Evolutionary conservation across 1,140 invertebrate genomes (phyloP), one percentile per base, ranked within the genome.

Genomic region (Watersipora subatra): DNA sequence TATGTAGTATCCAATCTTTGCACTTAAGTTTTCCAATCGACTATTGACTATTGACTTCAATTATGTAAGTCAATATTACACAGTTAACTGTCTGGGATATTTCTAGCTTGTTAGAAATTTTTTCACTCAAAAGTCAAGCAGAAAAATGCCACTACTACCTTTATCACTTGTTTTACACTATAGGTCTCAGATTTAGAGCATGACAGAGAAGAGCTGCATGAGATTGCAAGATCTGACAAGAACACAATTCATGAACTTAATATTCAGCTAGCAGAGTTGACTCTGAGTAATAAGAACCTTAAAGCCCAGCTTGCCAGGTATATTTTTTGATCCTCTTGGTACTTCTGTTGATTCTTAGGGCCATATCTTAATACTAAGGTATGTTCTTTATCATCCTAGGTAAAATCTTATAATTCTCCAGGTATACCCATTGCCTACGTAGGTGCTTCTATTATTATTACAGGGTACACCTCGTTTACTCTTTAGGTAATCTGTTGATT

Each of bases 141-240:
- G n/a, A n/a, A n/a, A n/a, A n/a, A n/a, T n/a, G n/a, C n/a, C n/a
- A n/a, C n/a, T n/a, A n/a, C n/a, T n/a, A n/a, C n/a, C n/a, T n/a
- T n/a, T n/a, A n/a, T n/a, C n/a, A n/a, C n/a, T n/a, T n/a, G n/a
- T n/a, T n/a, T n/a, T n/a, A n/a, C n/a, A n/a, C n/a, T 68, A 2
- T 65, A 78, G 76, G 67, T 76, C 19, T 62, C 66, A 30, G 77
- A 78, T 25, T 65, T 78, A 63, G 77, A 78, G 64, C 27, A 66
- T 25, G 77, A 78, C 61, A 62, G 76, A 56, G 76, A 78, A 59
- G 71, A 76, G 28, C 69, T 78, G 12, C 74, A 77, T 73, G 72
- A 76, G 28, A 76, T 77, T 27, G 72, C 76, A 2, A 67, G 77
- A 25, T 72, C 71, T 58, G 76, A 78, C 66, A 78, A 77, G 68